A percentile compares a stretch with the other conserved stretches of the same genome.
These are phyloP conservation scores for Mimachlamys varia DNA, from an alignment of 2,888 invertebrate genomes.

Conservation along the genomic window DNA sequence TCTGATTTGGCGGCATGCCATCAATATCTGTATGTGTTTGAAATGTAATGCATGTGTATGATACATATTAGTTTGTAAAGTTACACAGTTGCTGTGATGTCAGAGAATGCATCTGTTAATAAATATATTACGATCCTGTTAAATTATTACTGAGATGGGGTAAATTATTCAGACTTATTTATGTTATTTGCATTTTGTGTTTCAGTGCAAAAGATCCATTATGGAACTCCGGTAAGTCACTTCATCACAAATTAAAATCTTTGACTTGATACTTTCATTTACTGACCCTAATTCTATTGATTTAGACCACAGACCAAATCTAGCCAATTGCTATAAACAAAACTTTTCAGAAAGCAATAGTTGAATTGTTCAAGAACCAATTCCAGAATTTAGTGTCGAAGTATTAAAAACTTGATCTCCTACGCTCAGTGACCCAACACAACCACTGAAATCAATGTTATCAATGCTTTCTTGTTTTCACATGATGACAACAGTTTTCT, in stretches of 20 bases:
- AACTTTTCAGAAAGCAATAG: neutral
- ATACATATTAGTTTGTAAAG: neutral
- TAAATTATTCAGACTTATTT: neutral
- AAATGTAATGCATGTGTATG: neutral
- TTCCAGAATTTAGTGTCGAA: neutral
- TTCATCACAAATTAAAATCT: neutral
- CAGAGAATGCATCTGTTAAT: neutral
- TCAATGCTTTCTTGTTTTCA: neutral
- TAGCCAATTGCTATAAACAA: too few relatives aligned
- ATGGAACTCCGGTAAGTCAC: slow-evolving; percentile 86
- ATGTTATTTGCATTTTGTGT: slow-evolving; percentile 60
- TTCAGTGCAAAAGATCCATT: slow-evolving; percentile 91
- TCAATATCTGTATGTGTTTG: neutral
- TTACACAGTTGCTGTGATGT: slow-evolving; percentile 2
- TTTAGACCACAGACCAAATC: too few relatives aligned
- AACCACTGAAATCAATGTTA: neutral
- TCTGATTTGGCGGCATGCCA: slow-evolving; percentile 9
- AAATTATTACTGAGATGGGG: neutral
- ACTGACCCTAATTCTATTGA: too few relatives aligned
- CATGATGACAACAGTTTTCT: neutral
- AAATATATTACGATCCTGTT: neutral
- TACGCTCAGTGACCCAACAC: neutral
- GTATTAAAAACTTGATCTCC: neutral
- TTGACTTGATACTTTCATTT: too few relatives aligned
- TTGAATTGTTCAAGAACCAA: neutral